Evolutionary conservation across 2,888 invertebrate genomes (phyloP).

Genomic region (Perizoma flavofasciatum): DNA sequence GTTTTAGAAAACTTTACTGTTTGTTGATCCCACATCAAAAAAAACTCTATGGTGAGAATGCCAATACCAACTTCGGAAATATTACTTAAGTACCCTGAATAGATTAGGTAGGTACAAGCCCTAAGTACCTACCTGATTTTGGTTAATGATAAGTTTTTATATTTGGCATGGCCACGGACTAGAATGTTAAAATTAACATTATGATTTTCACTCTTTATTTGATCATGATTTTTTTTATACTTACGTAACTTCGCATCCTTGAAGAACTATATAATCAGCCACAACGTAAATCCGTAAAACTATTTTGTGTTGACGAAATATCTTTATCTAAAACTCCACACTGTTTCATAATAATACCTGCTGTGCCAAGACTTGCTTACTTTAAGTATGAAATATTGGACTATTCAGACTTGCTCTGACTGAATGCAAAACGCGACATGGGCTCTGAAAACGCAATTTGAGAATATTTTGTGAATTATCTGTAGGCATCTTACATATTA

Average conservation of each 20-base stretch:
- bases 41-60: too few species aligned
- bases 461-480: slow-evolving; percentile 5
- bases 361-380: slow-evolving; percentile 50
- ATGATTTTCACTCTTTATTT: too few species aligned
- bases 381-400: slow-evolving; percentile 70
- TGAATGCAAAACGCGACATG: slow-evolving; percentile 36
- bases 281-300: slow-evolving; percentile 13
- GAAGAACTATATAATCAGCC: not conserved
- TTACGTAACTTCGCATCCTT: not conserved
- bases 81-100: too few species aligned
- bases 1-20: too few species aligned
- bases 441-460: slow-evolving; percentile 21
- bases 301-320: slow-evolving; percentile 36
- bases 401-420: slow-evolving; percentile 30
- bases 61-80: too few species aligned
- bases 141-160: too few species aligned
- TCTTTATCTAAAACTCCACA: slow-evolving; percentile 62
- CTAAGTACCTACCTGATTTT: too few species aligned
- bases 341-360: slow-evolving; percentile 43
- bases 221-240: too few species aligned
- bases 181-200: too few species aligned
- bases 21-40: too few species aligned
- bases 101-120: too few species aligned
- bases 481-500: not conserved
- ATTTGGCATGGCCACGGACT: too few species aligned